Base-by-base conservation (phyloP, 2,888 invertebrate species). In the Luperina testacea region DNA sequence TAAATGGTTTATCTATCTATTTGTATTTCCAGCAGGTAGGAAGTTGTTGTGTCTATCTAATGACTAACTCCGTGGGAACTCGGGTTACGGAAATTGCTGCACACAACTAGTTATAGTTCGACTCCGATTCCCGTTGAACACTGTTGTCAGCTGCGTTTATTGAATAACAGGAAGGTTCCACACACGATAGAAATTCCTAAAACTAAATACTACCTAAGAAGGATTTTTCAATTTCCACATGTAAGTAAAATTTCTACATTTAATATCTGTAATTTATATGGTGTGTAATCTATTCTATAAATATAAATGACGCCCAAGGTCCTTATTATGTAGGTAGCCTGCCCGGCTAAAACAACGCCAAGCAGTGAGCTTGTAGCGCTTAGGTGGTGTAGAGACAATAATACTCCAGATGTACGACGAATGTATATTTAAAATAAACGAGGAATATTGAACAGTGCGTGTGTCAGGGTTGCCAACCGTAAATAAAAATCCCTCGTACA, bases 81-180 rank as follows among this genome's bases (percentile, higher is more conserved):
- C 13, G 68, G 68, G 48, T 77, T 57, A 77, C 59, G 42, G 59
- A 77, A 78, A 78, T 77, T 78, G 61, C 59, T 51, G 24, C 32
- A 27, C 17, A 24, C 59, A 75, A 67, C 48, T 57, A 67, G 42
- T 32, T 77, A 67, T 77, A 67, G 42, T 32, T 77, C 65, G 48
- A 24, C 27, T 67, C 38, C 48, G 38, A 53, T 53, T 64, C 42
- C 45, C 51, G 27, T 38, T 75, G 17, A 45, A 32, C n/a, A 48
- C 7, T 32, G 48, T 4, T 8, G 20, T 20, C 48, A 20, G 4
- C 8, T n/a, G 11, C 48, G 15, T 72, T 61, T 48, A n/a, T 32
- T n/a, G n/a, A 20, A 2, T 72, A 61, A n/a, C 48, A 73, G n/a
- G 20, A 27, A 53, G 32, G 27, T 38, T n/a, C 68, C 15, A 67